These are phyloP conservation scores for Morone saxatilis DNA, from an alignment of 2,113 vertebrate genomes.

Conservation along the genomic window DNA sequence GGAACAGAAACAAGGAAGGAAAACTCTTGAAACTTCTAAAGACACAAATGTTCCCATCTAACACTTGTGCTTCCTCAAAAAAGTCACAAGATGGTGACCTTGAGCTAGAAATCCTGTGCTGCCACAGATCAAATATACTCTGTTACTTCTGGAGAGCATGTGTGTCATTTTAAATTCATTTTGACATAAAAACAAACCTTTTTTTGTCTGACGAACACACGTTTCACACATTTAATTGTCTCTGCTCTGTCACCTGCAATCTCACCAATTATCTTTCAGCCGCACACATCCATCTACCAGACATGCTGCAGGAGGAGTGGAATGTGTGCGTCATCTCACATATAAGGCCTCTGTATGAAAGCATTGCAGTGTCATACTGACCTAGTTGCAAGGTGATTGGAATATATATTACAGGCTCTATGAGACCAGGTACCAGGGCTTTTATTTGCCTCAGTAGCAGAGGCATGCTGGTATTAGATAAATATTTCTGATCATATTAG, in stretches of 20 bases:
- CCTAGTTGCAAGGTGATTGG: background rate
- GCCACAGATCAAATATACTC: background rate
- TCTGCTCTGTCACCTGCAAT: background rate
- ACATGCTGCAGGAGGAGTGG: background rate
- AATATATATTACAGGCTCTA: no score
- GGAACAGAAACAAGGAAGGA: background rate
- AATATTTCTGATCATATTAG: no score
- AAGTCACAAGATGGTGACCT: conserved; percentile 62
- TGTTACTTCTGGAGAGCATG: background rate
- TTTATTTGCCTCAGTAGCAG: background rate
- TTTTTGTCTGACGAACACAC: background rate
- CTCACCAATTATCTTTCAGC: background rate
- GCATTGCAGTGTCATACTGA: background rate
- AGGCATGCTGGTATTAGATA: background rate
- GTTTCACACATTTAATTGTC: background rate
- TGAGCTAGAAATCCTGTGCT: conserved; percentile 1
- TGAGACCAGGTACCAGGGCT: background rate
- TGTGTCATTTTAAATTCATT: background rate
- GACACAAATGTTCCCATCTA: background rate
- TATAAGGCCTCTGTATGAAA: background rate
- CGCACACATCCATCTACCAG: background rate
- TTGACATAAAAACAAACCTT: background rate
- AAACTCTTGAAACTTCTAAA: background rate
- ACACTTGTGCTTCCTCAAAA: background rate
- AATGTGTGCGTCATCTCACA: no score